Base-by-base conservation (phyloP, 2,888 invertebrate genomes). In the Campoletis raptor region DNA sequence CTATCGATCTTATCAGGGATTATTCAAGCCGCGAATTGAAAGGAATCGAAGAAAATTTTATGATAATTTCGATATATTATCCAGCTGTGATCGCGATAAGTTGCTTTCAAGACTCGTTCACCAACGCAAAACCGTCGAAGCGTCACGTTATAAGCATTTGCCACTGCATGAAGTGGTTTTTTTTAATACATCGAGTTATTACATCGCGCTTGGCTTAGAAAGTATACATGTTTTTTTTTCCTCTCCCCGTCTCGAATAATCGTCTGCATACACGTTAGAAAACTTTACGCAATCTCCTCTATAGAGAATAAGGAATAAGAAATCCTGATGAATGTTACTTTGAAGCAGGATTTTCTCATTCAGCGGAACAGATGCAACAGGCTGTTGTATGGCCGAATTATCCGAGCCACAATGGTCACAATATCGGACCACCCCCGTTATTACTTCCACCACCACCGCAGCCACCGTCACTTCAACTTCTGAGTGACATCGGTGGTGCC, bases 361-460 rank as follows among this genome's bases (percentile, higher is more conserved):
- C 76, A 94, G 85, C 94, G 95, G 96, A 96, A 92, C 97, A 97
- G 91, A 95, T 97, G 88, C 97, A 97, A 88, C 97, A 97, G 93
- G 96, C 97, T 0, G 96, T 97, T 67, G 96, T 97, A 30, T 97
- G 97, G 97, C 97, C 97, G 57, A 96, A 96, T 90, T 96, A 97
- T 93, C 94, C 95, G 80, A 95, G 95, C 91, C 93, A 94, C 67
- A 92, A 92, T 83, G 91, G 92, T 82, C 94, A 95, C 78, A 94
- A 90, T 86, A 95, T 95, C 78, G 93, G 95, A 48, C 92, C 95
- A 85, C 94, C 94, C 24, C 92, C 95, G 57, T 94, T 93, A 94
- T 95, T 86, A 93, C 95, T 85, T 84, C 95, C 96, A 0, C 96
- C 96, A 67, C 96, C 96, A 0, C 95, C 96, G 0, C 96, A 96